Conservation (phyloP, 2,113 vertebrate species). For the Nerophis lumbriciformis region DNA sequence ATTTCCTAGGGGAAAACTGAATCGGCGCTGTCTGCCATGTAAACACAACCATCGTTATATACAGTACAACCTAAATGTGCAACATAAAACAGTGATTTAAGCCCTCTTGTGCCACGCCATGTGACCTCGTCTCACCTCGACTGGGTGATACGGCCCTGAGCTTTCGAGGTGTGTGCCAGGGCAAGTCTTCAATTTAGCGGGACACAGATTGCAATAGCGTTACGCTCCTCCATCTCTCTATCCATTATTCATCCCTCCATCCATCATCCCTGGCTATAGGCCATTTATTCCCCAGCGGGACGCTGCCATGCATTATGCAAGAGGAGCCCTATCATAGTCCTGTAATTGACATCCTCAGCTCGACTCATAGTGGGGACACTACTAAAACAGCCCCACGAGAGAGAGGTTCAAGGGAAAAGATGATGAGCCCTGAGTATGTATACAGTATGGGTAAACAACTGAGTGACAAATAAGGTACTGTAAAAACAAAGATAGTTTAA, state of each 20-base stretch:
- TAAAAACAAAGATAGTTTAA: conserved; percentile 3
- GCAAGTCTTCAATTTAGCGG: conserved; percentile 64
- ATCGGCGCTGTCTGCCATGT: no score
- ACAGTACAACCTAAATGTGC: conserved; percentile 11
- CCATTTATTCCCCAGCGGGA: conserved; percentile 63
- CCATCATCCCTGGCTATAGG: conserved; percentile 60
- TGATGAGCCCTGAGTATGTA: conserved; percentile 37
- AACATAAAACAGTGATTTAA: conserved; percentile 44
- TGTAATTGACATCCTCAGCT: conserved; percentile 68
- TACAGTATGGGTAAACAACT: conserved; percentile 34
- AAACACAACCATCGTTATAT: conserved; percentile 12
- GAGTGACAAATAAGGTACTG: conserved; percentile 2
- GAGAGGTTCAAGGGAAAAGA: conserved; percentile 28
- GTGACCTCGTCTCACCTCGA: conserved; percentile 20
- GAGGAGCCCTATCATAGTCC: conserved; percentile 60
- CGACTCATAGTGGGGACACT: conserved; percentile 49
- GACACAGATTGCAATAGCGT: conserved; percentile 61
- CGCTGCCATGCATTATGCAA: conserved; percentile 68
- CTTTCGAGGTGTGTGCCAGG: conserved; percentile 50
- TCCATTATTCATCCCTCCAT: conserved; percentile 66
- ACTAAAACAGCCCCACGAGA: conserved; percentile 54
- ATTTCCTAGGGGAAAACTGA: no score
- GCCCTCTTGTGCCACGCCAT: conserved; percentile 31
- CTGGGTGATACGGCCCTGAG: conserved; percentile 43
- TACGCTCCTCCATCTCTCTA: conserved; percentile 58